Evolutionary conservation across 2,113 vertebrate species (phyloP).

Genomic region (Chrysochloris asiatica): DNA sequence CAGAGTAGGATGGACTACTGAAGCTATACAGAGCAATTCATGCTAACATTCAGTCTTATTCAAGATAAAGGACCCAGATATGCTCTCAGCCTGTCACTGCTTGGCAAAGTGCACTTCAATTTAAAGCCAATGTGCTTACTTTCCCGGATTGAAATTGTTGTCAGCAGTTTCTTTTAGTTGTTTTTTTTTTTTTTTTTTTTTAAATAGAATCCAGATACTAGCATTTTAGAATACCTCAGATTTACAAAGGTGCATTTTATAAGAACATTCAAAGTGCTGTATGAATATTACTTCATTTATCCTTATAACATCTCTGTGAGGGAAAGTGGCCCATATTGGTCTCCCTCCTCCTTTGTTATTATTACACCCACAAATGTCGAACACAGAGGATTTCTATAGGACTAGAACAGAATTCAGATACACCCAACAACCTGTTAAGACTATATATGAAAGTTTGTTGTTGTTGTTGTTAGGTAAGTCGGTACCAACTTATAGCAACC

Average conservation of each 20-base stretch:
- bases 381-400: background rate
- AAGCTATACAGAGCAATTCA: background rate
- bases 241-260: conserved; percentile 73
- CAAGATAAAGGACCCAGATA: conserved; percentile 37
- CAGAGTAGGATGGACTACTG: background rate
- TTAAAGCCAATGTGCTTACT: conserved; percentile 69
- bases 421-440: background rate
- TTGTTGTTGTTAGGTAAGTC: too few relatives aligned
- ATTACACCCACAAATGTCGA: background rate
- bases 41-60: conserved; percentile 37
- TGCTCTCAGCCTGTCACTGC: conserved; percentile 21
- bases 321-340: background rate
- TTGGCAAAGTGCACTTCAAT: conserved; percentile 69
- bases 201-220: conserved; percentile 67
- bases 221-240: conserved; percentile 74
- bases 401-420: background rate
- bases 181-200: too few relatives aligned
- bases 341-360: background rate
- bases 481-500: too few relatives aligned
- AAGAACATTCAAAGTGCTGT: conserved; percentile 65
- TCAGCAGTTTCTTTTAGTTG: too few relatives aligned
- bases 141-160: conserved; percentile 55
- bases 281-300: conserved; percentile 76
- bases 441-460: background rate
- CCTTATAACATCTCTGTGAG: conserved; percentile 53